Evolutionary conservation across 2,113 vertebrate genomes (phyloP).

Genomic region (Chaetodon trifascialis): DNA sequence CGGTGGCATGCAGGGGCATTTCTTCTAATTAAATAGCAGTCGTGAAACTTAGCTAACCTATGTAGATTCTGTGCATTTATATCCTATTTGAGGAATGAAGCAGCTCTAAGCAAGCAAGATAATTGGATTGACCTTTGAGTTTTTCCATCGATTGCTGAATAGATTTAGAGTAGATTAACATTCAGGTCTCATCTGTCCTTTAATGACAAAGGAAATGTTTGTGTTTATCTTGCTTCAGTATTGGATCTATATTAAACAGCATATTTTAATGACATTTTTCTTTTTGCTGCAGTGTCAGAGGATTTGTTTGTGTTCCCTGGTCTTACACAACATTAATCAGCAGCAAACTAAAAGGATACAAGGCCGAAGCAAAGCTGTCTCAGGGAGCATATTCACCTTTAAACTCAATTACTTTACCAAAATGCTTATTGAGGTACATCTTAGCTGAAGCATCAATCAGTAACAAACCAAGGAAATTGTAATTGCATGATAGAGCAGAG

Average conservation of each 20-base stretch:
- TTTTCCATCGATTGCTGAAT: slow-evolving; percentile 44
- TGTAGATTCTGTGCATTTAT: slow-evolving; percentile 31
- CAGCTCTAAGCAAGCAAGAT: slow-evolving; percentile 20
- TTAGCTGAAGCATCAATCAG: slow-evolving; percentile 26
- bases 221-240: slow-evolving; percentile 26
- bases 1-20: slow-evolving; percentile 6
- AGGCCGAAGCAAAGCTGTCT: slow-evolving; percentile 21
- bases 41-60: slow-evolving; percentile 19
- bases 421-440: slow-evolving; percentile 31
- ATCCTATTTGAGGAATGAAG: slow-evolving; percentile 24
- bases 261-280: slow-evolving; percentile 23
- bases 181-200: slow-evolving; percentile 19
- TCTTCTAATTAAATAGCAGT: slow-evolving; percentile 49
- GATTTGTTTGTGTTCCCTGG: slow-evolving; percentile 32
- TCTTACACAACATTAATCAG: slow-evolving; percentile 32
- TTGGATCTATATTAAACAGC: not conserved
- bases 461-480: slow-evolving; percentile 21
- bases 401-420: slow-evolving; percentile 68
- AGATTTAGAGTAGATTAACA: slow-evolving; percentile 51
- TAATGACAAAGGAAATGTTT: slow-evolving; percentile 51
- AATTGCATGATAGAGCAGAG: slow-evolving; percentile 21
- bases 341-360: slow-evolving; percentile 13
- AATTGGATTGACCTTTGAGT: slow-evolving; percentile 66
- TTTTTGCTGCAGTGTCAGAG: not conserved
- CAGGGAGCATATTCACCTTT: slow-evolving; percentile 59